Percentiles rank a stretch among this genome's conserved stretches.
Conservation (phyloP, 2,888 invertebrate species). For the Zaprionus lineosus region DNA sequence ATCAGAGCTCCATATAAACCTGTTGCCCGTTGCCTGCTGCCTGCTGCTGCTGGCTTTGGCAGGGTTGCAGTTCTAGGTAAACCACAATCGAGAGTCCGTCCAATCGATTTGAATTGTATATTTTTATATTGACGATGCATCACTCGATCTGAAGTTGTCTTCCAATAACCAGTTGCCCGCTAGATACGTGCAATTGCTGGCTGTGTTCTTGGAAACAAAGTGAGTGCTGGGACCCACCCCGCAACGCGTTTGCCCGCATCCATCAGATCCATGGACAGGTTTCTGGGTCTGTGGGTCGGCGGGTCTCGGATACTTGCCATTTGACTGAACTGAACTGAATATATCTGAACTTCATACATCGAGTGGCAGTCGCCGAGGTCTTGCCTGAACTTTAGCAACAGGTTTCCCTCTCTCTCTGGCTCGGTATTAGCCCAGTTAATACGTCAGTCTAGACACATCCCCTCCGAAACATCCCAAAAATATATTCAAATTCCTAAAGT, state of each 20-base stretch:
- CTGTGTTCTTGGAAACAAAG: conserved; percentile 38
- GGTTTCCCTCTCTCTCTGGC: conserved; percentile 28
- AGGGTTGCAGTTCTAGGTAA: conserved; percentile 29
- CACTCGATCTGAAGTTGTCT: conserved; percentile 4
- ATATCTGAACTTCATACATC: background rate
- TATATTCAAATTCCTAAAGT: too few relatives aligned
- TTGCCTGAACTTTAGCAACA: conserved; percentile 35
- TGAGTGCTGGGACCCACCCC: conserved; percentile 5
- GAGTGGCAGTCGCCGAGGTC: conserved; percentile 23
- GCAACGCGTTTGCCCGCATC: conserved; percentile 29
- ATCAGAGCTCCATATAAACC: background rate
- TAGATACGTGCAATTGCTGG: conserved; percentile 26
- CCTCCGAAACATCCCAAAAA: too few relatives aligned
- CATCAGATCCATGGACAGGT: conserved; percentile 38
- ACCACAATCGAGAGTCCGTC: conserved; percentile 1
- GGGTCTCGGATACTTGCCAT: too few relatives aligned
- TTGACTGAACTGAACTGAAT: too few relatives aligned
- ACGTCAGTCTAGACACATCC: too few relatives aligned
- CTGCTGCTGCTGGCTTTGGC: too few relatives aligned
- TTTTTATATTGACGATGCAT: conserved; percentile 2
- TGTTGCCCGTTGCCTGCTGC: too few relatives aligned
- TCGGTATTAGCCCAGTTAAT: too few relatives aligned
- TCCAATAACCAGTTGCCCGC: conserved; percentile 16
- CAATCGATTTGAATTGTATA: conserved; percentile 15
- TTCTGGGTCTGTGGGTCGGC: too few relatives aligned